phyloP scores from a whole-genome alignment of 1,140 invertebrate species.

The Aphidius ervi region DNA sequence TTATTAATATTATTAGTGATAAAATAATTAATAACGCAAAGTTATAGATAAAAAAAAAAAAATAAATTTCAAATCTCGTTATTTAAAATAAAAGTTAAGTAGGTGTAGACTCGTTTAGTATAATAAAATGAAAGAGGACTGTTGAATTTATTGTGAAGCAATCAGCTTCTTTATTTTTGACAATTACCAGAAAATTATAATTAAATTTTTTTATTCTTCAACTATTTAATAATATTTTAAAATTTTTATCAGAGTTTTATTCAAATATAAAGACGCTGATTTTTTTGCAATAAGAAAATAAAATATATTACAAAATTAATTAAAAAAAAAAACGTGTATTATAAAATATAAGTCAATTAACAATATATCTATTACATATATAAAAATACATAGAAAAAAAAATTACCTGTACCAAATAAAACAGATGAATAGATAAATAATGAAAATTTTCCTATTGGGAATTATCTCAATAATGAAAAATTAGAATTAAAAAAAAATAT shows the following conservation, averaged over 20 bases:
- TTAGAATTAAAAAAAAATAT: too few species aligned
- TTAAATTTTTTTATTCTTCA: too few species aligned
- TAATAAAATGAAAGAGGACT: slow-evolving; percentile 5
- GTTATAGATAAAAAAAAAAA: background rate
- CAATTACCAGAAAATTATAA: too few species aligned
- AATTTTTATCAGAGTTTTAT: background rate
- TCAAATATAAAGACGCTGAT: background rate
- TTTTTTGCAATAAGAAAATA: background rate
- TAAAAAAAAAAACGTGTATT: slow-evolving; percentile 16
- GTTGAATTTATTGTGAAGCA: slow-evolving; percentile 11
- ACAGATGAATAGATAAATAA: too few species aligned
- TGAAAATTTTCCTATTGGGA: too few species aligned
- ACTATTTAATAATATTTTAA: background rate
- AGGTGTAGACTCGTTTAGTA: slow-evolving; percentile 24
- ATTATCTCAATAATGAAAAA: too few species aligned
- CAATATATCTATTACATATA: slow-evolving; percentile 19
- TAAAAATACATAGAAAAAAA: too few species aligned
- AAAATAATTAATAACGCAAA: too few species aligned
- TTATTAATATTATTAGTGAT: too few species aligned
- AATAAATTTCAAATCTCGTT: slow-evolving; percentile 9
- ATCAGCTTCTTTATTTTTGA: slow-evolving; percentile 1
- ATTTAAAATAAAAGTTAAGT: slow-evolving; percentile 25
- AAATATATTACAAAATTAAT: background rate
- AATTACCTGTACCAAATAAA: too few species aligned
- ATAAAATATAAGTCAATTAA: slow-evolving; percentile 31